Conservation (phyloP, 2,797 vertebrate species). For the Lindbergichthys nudifrons region DNA sequence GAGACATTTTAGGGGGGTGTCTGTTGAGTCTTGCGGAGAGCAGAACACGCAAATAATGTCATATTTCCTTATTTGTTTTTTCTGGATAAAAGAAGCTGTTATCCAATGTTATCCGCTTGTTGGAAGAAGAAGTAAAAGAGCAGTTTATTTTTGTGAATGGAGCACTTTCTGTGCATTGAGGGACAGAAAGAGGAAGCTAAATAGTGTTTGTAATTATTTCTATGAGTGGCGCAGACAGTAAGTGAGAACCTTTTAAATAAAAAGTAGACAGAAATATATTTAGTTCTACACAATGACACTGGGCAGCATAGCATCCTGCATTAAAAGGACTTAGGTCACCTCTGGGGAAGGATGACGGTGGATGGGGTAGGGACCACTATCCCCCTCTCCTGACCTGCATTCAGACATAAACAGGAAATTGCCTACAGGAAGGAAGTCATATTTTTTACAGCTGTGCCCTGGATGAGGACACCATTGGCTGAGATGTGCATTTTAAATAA, state of each 20-base stretch:
- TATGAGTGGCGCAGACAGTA: not conserved
- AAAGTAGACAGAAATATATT: not conserved
- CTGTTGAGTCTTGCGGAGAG: conserved; percentile 24
- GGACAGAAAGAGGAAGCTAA: not conserved
- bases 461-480: conserved; percentile 36
- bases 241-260: not conserved
- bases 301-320: conserved; percentile 37
- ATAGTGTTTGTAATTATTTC: not conserved
- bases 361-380: conserved; percentile 61
- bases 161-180: not conserved
- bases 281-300: conserved; percentile 11
- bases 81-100: conserved; percentile 22
- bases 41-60: conserved; percentile 48
- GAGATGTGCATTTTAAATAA: conserved; percentile 35
- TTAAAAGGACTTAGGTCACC: conserved; percentile 52
- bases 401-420: conserved; percentile 84
- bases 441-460: conserved; percentile 72
- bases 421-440: conserved; percentile 81
- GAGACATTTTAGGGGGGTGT: conserved; percentile 43
- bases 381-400: conserved; percentile 75
- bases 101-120: conserved; percentile 3
- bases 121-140: conserved; percentile 2
- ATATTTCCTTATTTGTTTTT: conserved; percentile 22
- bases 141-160: not conserved
- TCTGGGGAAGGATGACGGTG: conserved; percentile 46